Percentiles rank a stretch among this genome's conserved stretches.
phyloP scores from a whole-genome alignment of 2,797 vertebrate genomes.

The Hirundo rustica region DNA sequence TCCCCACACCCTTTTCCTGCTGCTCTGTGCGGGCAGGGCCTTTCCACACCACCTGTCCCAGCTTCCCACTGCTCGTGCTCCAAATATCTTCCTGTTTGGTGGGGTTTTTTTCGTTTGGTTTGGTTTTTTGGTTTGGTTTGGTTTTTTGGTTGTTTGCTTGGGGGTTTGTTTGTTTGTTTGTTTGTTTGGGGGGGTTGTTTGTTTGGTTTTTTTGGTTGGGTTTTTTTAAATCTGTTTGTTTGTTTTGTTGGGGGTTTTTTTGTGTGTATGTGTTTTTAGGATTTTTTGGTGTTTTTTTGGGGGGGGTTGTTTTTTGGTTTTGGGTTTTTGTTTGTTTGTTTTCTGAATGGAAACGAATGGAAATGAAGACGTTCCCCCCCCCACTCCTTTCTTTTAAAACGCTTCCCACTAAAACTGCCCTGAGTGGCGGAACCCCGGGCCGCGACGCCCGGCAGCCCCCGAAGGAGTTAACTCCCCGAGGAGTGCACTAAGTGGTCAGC shows the following conservation, averaged over 20 bases:
- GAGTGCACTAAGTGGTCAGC: slow-evolving; percentile 67
- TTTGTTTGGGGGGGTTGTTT: too few species aligned
- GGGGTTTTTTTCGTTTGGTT: too few species aligned
- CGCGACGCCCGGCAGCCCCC: neutral
- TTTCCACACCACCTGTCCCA: neutral
- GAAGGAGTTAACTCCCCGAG: slow-evolving; percentile 73
- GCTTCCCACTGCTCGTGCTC: fast-evolving
- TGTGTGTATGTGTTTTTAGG: too few species aligned
- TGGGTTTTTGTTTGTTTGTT: too few species aligned
- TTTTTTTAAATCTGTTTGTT: too few species aligned
- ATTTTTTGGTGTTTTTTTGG: too few species aligned
- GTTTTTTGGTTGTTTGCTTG: too few species aligned
- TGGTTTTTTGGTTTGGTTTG: too few species aligned
- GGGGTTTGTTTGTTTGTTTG: too few species aligned
- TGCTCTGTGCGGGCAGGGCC: neutral
- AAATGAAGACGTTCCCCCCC: neutral
- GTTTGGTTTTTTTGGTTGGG: too few species aligned
- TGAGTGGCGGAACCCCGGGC: fast-evolving
- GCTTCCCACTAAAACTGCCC: fast-evolving
- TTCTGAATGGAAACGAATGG: neutral
- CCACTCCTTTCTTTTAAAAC: neutral
- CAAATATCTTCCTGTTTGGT: neutral
- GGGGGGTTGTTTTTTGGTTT: too few species aligned
- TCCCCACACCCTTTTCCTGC: neutral
- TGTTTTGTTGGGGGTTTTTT: too few species aligned